A percentile compares a stretch with the other conserved stretches of the same genome.
phyloP scores from a whole-genome alignment of 1,140 invertebrate genomes.

The honey bee (Apis mellifera) region DNA sequence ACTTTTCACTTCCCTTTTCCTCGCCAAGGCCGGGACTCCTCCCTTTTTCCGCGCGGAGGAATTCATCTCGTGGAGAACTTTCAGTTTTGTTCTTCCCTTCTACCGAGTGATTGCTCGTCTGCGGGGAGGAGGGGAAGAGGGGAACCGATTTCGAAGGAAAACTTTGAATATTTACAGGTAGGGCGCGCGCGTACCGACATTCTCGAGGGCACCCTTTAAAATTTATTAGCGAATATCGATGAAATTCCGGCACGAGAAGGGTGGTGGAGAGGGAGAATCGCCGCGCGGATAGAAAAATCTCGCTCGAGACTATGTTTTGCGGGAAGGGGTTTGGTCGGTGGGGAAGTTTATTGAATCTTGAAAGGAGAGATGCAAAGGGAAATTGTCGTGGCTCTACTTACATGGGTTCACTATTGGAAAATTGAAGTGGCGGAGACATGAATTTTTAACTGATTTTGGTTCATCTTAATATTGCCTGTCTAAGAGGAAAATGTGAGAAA shows the following conservation, averaged over 20 bases:
- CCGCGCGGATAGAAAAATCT: slow-evolving; percentile 42
- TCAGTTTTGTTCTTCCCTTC: slow-evolving; percentile 49
- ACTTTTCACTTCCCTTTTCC: slow-evolving; percentile 25
- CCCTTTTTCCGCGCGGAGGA: slow-evolving; percentile 21
- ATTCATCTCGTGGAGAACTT: slow-evolving; percentile 59
- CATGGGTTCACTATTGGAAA: neutral
- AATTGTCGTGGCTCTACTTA: neutral
- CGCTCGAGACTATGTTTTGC: neutral
- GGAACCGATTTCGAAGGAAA: slow-evolving; percentile 59
- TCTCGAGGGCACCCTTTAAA: slow-evolving; percentile 54
- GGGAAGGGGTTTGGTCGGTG: neutral
- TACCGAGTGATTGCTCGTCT: slow-evolving; percentile 23
- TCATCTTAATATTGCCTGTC: too few species aligned
- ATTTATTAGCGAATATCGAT: slow-evolving; percentile 69
- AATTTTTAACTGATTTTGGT: neutral
- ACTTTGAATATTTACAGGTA: slow-evolving; percentile 70
- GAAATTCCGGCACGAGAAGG: slow-evolving; percentile 49
- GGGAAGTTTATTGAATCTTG: slow-evolving; percentile 48
- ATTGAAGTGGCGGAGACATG: neutral
- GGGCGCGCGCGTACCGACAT: slow-evolving; percentile 23
- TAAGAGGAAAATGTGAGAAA: too few species aligned
- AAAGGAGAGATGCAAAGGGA: neutral
- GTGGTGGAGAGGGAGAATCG: neutral
- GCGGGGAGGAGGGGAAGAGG: neutral
- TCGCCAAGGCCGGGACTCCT: too few species aligned